Base-by-base conservation (phyloP, 2,888 invertebrate species). In the Agrotis clavis region DNA sequence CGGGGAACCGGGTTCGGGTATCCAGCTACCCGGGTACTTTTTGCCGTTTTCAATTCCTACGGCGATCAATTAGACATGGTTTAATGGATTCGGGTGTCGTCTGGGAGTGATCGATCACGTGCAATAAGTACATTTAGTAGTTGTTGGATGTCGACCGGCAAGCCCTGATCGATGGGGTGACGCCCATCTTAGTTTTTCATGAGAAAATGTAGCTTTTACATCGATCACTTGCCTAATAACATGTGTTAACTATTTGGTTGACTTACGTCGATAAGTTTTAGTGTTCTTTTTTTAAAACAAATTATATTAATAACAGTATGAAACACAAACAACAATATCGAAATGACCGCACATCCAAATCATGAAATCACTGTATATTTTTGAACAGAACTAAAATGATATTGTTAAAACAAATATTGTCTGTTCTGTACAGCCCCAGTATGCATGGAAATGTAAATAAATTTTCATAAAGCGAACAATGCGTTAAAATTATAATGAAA, bases 41-140 rank as follows among this genome's bases (percentile, higher is more conserved):
- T 94, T 93, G 92, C 94, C 90, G 86, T 92, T 94, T 94, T 94
- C 94, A 94, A 94, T 94, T 93, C 90, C 84, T 87, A 81, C 84
- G 86, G 88, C 93, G 92, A 95, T 95, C 95, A 95, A 95, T 95
- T 96, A 95, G 92, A 93, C 90, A 92, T 90, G 94, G 91, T 94
- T 94, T 94, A 94, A 94, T 95, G 95, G 95, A 94, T 94, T 93
- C 91, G 89, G 89, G 92, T 94, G 94, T 93, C 93, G 90, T 88
- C 89, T 87, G 86, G 86, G 81, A 86, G 94, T 92, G 95, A 95
- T 95, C 93, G 92, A 96, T 96, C 92, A 93, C 90, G 83, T 84
- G 90, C 90, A 92, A 90, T 93, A 92, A 94, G 94, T 92, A 94
- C 93, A 94, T 95, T 94, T 94, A 93, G 92, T 90, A 92, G 90